phyloP scores from a whole-genome alignment of 2,113 vertebrate species.

The Trachemys scripta region DNA sequence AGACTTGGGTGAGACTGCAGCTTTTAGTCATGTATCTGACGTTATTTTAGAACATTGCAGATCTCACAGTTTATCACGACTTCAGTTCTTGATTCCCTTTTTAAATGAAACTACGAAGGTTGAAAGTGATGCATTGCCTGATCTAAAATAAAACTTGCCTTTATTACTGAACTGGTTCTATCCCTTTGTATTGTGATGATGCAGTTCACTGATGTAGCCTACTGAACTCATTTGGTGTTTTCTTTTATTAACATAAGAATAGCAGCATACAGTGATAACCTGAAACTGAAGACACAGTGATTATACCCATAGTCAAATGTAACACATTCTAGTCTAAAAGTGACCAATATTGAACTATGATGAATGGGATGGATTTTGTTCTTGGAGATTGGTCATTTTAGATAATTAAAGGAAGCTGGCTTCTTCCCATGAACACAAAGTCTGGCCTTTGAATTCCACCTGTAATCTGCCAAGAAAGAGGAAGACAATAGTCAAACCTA shows the following conservation, averaged over 20 bases:
- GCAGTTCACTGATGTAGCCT: not conserved
- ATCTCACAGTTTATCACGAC: not conserved
- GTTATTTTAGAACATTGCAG: not conserved
- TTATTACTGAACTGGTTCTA: not conserved
- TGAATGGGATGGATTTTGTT: not conserved
- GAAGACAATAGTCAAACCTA: not conserved
- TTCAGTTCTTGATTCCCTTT: not conserved
- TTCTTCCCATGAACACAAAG: not conserved
- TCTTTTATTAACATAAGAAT: not conserved
- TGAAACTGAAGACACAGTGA: not conserved
- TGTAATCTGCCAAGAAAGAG: not conserved
- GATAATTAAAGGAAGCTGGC: not conserved
- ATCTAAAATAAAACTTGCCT: not conserved
- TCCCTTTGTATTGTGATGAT: not conserved
- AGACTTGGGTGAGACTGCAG: not conserved
- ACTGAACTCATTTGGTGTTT: not conserved
- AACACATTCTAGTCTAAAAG: not conserved
- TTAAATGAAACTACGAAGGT: not conserved
- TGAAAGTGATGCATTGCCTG: not conserved
- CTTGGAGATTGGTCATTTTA: not conserved
- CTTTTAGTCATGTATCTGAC: not conserved
- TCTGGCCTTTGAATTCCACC: not conserved
- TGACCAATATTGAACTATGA: not conserved
- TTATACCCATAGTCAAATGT: not conserved
- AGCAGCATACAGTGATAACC: not conserved